Conservation (phyloP, 1,140 invertebrate genomes). For the Phymorhynchus buccinoides region DNA sequence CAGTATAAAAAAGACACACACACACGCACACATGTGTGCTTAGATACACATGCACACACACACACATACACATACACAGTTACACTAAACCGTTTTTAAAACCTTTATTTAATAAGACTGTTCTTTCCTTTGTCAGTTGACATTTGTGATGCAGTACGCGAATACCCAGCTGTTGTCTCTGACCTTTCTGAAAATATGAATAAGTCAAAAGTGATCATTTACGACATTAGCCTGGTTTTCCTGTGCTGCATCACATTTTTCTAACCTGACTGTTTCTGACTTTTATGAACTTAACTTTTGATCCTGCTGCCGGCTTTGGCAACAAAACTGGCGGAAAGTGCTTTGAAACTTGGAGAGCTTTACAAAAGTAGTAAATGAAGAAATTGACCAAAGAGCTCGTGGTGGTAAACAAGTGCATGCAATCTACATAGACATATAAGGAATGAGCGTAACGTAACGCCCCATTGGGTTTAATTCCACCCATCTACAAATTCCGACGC, state of each 20-base stretch:
- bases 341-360: background rate
- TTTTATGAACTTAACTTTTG: no score
- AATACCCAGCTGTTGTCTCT: no score
- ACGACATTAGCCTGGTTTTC: no score
- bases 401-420: constrained; percentile 14
- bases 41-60: constrained; percentile 18
- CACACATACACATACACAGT: constrained; percentile 29
- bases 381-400: constrained; percentile 11
- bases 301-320: no score
- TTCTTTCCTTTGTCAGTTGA: no score
- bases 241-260: no score
- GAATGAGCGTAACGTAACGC: background rate
- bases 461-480: constrained; percentile 11
- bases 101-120: background rate
- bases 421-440: constrained; percentile 5
- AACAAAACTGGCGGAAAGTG: background rate
- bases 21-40: background rate
- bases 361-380: background rate
- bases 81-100: background rate
- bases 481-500: background rate
- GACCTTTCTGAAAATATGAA: no score
- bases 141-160: no score
- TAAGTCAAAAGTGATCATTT: no score
- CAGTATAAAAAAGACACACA: background rate
- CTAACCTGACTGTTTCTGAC: no score